Percentiles rank a stretch among this genome's conserved stretches.
phyloP scores from a whole-genome alignment of 2,888 invertebrate species.

The Mesoligia furuncula region DNA sequence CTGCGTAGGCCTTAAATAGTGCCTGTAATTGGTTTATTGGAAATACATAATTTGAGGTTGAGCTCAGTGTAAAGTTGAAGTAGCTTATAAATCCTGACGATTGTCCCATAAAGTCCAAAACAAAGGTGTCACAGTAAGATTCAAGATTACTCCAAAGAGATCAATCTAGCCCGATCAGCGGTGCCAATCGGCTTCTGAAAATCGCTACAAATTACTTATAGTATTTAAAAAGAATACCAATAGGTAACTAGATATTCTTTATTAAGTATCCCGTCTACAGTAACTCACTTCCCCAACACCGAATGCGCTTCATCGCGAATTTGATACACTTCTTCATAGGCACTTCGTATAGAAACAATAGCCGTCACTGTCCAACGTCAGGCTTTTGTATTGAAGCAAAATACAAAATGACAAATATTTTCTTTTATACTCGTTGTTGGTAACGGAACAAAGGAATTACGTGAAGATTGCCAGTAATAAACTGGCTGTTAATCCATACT shows the following conservation, averaged over 20 bases:
- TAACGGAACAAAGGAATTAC: neutral
- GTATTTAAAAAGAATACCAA: conserved; percentile 9
- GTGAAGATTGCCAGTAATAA: neutral
- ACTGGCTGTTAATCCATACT: neutral
- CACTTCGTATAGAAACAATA: conserved; percentile 18
- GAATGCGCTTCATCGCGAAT: conserved; percentile 38
- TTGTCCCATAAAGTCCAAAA: neutral
- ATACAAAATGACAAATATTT: conserved; percentile 45
- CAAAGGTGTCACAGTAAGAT: neutral
- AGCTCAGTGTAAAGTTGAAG: neutral
- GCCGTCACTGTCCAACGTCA: conserved; percentile 24
- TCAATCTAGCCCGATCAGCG: no score
- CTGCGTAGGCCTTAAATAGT: no score
- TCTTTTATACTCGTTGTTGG: conserved; percentile 2
- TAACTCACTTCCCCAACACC: neutral
- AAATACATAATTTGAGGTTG: neutral
- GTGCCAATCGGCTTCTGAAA: neutral
- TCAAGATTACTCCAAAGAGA: neutral
- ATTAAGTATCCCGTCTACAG: neutral
- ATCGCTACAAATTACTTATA: neutral
- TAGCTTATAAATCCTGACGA: neutral
- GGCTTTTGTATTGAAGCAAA: conserved; percentile 32
- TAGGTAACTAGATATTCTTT: conserved; percentile 16
- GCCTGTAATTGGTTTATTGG: no score
- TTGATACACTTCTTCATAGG: conserved; percentile 33